Evolutionary conservation across 2,113 vertebrate species (phyloP), one percentile per base, ranked within the genome.

Genomic region (Ceratotherium simum): DNA sequence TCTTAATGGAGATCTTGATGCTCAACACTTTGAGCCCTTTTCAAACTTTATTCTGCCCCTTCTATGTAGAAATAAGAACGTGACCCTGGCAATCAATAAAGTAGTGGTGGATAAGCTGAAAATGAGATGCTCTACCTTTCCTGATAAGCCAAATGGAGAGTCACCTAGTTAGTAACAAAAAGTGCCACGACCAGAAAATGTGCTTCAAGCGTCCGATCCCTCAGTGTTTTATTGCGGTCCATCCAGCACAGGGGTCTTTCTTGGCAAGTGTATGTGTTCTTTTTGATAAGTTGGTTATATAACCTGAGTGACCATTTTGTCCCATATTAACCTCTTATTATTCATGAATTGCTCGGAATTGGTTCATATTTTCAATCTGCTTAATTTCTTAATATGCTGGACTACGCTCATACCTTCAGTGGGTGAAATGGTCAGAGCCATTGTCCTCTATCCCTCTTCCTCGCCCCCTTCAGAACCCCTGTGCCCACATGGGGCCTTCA

Each of bases 331-430:
- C 18, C 23, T 65, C 51, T 54, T 54, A 39, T 88, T 92, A 46
- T 58, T 91, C 13, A 85, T 64, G 33, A 62, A 27, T 76, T 96
- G 86, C 21, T 75, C 36, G 75, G 39, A 92, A 64, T 9, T 84
- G 36, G 29, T 51, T 85, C 85, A 64, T 91, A 42, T 94, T n/a
- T 89, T 91, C 33, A 72, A 60, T 70, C 48, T 88, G 27, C 13
- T 97, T 95, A 80, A 65, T 91, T 97, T 96, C 33, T 94, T 91
- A 79, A 64, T 54, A 13, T 90, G 20, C 54, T 81, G 17, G 42
- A 42, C 20, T 81, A 33, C 65, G 65, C 29, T 58, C 29, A 72
- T 76, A n/a, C 4, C 54, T 82, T 72, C 33, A 81, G 1, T 42
- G 60, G 72, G 58, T 33, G 29, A 86, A 73, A 67, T 23, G 6